Base-by-base conservation (phyloP, 2,113 vertebrate genomes). In the Xenopus borealis region DNA sequence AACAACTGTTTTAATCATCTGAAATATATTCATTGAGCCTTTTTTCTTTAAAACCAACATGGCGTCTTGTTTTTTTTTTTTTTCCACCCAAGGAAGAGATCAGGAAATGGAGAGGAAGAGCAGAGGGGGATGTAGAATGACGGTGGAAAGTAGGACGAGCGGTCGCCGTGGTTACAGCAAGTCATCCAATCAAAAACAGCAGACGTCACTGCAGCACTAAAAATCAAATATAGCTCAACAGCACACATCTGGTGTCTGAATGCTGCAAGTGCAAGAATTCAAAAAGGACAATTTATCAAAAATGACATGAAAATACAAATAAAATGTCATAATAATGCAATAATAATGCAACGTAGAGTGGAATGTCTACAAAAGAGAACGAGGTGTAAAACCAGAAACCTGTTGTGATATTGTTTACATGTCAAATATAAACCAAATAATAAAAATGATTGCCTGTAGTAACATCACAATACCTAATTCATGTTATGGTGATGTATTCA, bases 201-300 rank as follows among this genome's bases (percentile, higher is more conserved):
- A 58, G 67, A 77, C 67, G 14, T 77, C 74, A 77, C 66, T 64
- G 66, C 74, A 57, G 74, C 17, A 20, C 46, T 23, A 11, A 69
- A 77, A 70, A 69, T 70, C 67, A 77, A 69, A 61, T 58, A 27
- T 77, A 77, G 67, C 74, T 77, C 74, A 77, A 77, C 64, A 50
- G 74, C 74, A 58, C 74, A 70, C 74, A 77, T 70, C 74, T 77
- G 74, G 67, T 70, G 74, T 77, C 50, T 77, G 74, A 47, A 70
- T 64, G 30, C 59, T 64, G 74, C 63, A 77, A 77, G 3, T 77
- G 67, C 74, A 77, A 47, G 67, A 1, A 27, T 27, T 7, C 16
- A 67, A 50, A 7, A 13, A 40, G 11, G 61, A 14, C 12, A 55
- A 40, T 68, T 17, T 17, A 20, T 4, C 16, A 5, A 10, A 27